A percentile compares a stretch with the other conserved stretches of the same genome.
Conservation (phyloP, 2,113 vertebrate species). For the Microcebus griseorufus region DNA sequence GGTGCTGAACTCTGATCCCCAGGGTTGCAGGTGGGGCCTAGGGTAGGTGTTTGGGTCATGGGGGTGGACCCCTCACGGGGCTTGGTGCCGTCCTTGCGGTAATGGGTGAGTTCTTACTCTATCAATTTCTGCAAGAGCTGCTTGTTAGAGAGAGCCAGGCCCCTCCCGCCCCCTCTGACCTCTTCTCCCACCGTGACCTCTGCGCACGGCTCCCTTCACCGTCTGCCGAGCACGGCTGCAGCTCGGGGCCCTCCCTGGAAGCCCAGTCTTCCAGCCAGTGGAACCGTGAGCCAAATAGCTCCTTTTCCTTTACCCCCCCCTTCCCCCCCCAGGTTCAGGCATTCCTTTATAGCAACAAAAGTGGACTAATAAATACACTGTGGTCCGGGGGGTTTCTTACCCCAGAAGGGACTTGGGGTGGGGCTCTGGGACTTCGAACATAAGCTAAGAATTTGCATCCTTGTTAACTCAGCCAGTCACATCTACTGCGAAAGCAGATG, state of each 20-base stretch:
- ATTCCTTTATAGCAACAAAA: background rate
- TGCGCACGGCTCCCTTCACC: background rate
- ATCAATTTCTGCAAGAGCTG: background rate
- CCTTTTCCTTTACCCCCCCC: too few relatives aligned
- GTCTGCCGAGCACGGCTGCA: background rate
- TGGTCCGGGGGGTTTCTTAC: background rate
- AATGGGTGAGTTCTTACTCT: background rate
- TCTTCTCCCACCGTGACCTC: background rate
- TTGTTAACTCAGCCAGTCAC: background rate
- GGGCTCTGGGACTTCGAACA: background rate
- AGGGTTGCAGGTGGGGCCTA: background rate
- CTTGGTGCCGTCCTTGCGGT: background rate
- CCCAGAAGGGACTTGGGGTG: background rate
- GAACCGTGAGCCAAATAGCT: background rate
- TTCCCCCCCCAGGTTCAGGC: background rate
- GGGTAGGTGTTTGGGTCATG: background rate
- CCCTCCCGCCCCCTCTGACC: background rate
- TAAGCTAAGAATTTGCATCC: too few relatives aligned
- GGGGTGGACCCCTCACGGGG: background rate
- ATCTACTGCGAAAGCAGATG: background rate
- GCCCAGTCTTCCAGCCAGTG: background rate
- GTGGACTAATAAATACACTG: background rate
- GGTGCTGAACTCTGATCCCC: background rate
- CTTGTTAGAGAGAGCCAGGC: background rate
- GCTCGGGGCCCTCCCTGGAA: background rate